phyloP scores from a whole-genome alignment of 2,113 vertebrate species.

The Sigmodon hispidus region DNA sequence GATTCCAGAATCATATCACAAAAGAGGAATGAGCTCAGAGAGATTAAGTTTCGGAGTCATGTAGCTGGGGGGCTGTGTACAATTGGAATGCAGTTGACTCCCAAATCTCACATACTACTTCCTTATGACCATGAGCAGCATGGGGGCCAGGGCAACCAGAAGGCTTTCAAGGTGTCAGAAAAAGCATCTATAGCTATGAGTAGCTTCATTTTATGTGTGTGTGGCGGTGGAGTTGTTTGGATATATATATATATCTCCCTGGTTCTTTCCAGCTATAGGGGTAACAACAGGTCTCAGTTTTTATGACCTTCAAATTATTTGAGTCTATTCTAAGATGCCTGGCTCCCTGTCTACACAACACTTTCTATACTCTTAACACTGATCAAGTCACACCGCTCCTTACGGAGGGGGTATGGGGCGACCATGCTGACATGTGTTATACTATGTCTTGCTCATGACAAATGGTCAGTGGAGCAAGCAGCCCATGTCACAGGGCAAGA shows the following conservation, averaged over 20 bases:
- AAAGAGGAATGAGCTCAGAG: neutral
- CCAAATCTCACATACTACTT: neutral
- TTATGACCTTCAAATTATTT: neutral
- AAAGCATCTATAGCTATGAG: neutral
- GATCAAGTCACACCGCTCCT: neutral
- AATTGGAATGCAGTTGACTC: neutral
- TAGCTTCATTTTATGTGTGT: no score
- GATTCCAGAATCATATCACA: neutral
- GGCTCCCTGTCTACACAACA: rapidly evolving
- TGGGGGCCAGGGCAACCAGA: neutral
- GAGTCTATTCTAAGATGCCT: neutral
- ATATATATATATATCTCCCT: neutral
- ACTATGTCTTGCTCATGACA: rapidly evolving
- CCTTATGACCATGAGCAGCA: neutral
- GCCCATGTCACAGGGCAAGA: neutral
- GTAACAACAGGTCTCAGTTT: neutral
- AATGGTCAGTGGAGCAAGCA: neutral
- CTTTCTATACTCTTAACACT: neutral
- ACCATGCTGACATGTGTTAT: rapidly evolving
- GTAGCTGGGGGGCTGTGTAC: neutral
- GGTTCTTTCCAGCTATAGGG: neutral
- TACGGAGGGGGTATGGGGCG: rapidly evolving
- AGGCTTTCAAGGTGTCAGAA: neutral
- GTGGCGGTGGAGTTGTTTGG: no score
- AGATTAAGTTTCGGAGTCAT: neutral